Evolutionary conservation across 1,140 invertebrate genomes (phyloP).

Genomic region (Andrena cerasifolii): DNA sequence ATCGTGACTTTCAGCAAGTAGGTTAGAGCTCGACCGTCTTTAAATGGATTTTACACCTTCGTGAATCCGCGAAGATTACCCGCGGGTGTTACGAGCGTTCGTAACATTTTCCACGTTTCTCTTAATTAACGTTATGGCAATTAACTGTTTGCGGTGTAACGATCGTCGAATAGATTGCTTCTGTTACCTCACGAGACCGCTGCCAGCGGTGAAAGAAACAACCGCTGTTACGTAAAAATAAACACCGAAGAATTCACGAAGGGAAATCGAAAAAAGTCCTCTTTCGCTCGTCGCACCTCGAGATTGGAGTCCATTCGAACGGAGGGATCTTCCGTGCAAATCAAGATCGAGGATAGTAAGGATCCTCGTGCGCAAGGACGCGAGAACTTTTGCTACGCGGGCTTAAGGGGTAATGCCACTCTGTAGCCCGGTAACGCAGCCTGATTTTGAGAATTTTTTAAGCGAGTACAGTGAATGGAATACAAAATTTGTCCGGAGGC

Average conservation of each 20-base stretch:
- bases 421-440: too few species aligned
- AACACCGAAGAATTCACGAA: not conserved
- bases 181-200: constrained; percentile 15
- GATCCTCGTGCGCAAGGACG: not conserved
- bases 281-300: not conserved
- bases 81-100: not conserved
- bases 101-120: constrained; percentile 24
- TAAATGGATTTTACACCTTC: constrained; percentile 60
- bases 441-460: too few species aligned
- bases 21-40: constrained; percentile 52
- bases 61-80: not conserved
- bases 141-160: constrained; percentile 25
- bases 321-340: not conserved
- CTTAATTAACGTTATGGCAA: constrained; percentile 35
- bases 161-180: constrained; percentile 2
- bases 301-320: not conserved
- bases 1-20: constrained; percentile 67
- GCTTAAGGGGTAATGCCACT: too few species aligned
- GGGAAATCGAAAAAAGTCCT: not conserved
- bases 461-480: too few species aligned
- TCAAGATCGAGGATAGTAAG: not conserved
- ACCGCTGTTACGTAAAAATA: constrained; percentile 26
- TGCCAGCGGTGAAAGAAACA: constrained; percentile 5
- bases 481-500: too few species aligned
- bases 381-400: not conserved